Evolutionary conservation across 2,888 invertebrate species (phyloP).

Genomic region (Papilio demoleus): DNA sequence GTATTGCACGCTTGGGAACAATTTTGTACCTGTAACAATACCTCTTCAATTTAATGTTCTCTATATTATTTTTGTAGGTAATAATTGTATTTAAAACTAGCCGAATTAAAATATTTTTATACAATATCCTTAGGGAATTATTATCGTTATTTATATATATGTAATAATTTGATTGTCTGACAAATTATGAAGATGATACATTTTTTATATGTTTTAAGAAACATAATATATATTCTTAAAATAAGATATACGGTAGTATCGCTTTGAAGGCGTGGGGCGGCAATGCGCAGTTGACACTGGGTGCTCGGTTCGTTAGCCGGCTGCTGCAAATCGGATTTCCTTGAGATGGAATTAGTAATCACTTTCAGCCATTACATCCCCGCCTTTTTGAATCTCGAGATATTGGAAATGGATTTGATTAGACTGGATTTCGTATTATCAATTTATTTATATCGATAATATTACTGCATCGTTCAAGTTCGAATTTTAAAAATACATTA

Average conservation of each 20-base stretch:
- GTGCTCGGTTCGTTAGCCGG: slow-evolving; percentile 68
- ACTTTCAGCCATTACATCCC: slow-evolving; percentile 50
- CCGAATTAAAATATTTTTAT: too few species aligned
- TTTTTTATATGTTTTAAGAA: too few species aligned
- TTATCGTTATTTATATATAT: too few species aligned
- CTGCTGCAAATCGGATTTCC: slow-evolving; percentile 58
- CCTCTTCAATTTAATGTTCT: not conserved
- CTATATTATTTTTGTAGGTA: not conserved
- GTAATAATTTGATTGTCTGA: too few species aligned
- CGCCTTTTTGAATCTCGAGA: slow-evolving; percentile 27
- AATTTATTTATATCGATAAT: slow-evolving; percentile 14
- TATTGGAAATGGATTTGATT: slow-evolving; percentile 36
- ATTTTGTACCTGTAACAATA: slow-evolving; percentile 42
- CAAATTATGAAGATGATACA: too few species aligned
- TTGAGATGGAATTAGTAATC: slow-evolving; percentile 74
- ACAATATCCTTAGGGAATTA: too few species aligned
- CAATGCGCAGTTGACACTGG: slow-evolving; percentile 56
- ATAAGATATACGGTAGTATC: slow-evolving; percentile 46
- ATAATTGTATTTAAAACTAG: too few species aligned
- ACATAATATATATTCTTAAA: too few species aligned
- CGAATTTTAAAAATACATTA: too few species aligned
- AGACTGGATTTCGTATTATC: slow-evolving; percentile 1
- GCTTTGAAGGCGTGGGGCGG: slow-evolving; percentile 55
- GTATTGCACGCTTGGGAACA: slow-evolving; percentile 48
- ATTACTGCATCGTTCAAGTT: too few species aligned